Evolutionary conservation across 2,888 invertebrate species (phyloP).

Genomic region (Aromia moschata): DNA sequence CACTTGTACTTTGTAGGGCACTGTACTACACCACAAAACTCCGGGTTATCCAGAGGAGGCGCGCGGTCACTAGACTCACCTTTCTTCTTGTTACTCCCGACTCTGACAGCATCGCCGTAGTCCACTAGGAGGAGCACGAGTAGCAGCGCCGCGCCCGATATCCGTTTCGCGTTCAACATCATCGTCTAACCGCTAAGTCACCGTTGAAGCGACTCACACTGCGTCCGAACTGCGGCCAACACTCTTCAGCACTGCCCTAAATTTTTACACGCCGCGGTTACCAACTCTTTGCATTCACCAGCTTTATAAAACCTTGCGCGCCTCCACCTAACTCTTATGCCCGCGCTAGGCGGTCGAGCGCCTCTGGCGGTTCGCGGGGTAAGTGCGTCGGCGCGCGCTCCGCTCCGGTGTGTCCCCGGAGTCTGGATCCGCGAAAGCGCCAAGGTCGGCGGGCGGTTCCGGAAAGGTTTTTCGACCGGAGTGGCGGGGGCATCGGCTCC

Average conservation of each 20-base stretch:
- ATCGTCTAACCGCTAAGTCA: constrained; percentile 35
- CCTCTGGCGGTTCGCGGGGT: constrained; percentile 29
- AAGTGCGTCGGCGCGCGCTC: constrained; percentile 19
- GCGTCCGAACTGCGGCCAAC: constrained; percentile 25
- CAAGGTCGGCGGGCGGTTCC: constrained; percentile 35
- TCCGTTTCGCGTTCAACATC: constrained; percentile 32
- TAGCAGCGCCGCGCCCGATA: constrained; percentile 22
- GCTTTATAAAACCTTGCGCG: constrained; percentile 41
- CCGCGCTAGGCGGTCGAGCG: constrained; percentile 22
- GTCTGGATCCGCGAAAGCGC: constrained; percentile 28
- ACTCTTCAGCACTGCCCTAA: constrained; percentile 38
- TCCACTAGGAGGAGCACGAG: constrained; percentile 25
- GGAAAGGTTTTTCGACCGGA: constrained; percentile 29
- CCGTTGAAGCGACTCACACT: constrained; percentile 33
- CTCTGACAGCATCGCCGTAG: constrained; percentile 29
- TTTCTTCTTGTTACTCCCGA: constrained; percentile 26
- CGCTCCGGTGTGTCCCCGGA: constrained; percentile 22
- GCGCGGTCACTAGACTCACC: constrained; percentile 28
- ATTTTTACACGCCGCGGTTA: constrained; percentile 40
- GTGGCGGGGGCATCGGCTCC: constrained; percentile 23
- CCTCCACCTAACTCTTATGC: constrained; percentile 35
- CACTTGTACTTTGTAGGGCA: constrained; percentile 19
- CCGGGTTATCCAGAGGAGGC: constrained; percentile 10
- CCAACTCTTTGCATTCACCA: constrained; percentile 34
- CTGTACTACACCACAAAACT: constrained; percentile 20